Evolutionary conservation across 1,140 invertebrate species (phyloP), one percentile per base, ranked within the genome.

Genomic region (Papilio polytes): DNA sequence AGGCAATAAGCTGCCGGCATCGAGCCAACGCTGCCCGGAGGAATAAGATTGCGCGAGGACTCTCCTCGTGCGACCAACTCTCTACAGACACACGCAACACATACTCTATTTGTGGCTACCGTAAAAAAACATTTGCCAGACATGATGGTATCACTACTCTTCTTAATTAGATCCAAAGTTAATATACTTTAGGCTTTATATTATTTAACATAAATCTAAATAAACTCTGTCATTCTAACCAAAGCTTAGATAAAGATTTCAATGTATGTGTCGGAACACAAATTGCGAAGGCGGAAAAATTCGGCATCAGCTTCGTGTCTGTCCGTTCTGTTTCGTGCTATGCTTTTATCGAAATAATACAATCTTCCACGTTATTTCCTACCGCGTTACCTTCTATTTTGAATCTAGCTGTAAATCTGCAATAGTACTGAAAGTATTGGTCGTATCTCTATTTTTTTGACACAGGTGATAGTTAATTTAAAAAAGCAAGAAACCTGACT

Each of bases 341-440:
- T 90, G 92, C 94, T 92, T 91, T 95, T 94, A 94, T 95, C 94
- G 92, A 94, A 93, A 95, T 95, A 94, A 94, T 95, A 91, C 91
- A 91, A 94, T 94, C 94, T 92, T 86, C 83, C 87, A 91, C 91
- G 91, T 94, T 95, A 94, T 94, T 94, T 95, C 94, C 94, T 94
- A 86, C 86, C 31, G 31, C 1, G 88, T 91, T 91, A 89, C 89
- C 88, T 89, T 66, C 90, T 86, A 90, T 91, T 92, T 86, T 82
- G 78, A 85, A 86, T 87, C 87, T 89, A 86, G 83, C 86, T 86
- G 83, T 84, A 80, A 84, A 88, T 86, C 81, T 76, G 81, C 48
- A 51, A 51, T 51, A 36, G 31, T 3, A 36, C 2, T 36, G 31
- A 36, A 36, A 36, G 26, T 36, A 36, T 36, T 36, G 31, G 31